A percentile compares a stretch with the other conserved stretches of the same genome.
These are phyloP conservation scores for Micromesistius poutassou DNA, from an alignment of 2,797 vertebrate species.

Conservation along the genomic window DNA sequence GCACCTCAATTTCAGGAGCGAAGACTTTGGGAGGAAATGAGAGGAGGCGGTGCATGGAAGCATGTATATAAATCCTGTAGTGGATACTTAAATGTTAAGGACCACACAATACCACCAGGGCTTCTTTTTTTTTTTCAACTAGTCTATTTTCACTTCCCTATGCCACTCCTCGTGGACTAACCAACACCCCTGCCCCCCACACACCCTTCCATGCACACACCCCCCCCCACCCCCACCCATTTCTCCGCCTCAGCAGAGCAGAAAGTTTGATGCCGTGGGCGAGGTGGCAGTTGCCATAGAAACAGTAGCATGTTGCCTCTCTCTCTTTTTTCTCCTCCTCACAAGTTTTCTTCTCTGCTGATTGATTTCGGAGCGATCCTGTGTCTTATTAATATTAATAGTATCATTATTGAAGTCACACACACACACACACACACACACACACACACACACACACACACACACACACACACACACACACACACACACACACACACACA, in stretches of 20 bases:
- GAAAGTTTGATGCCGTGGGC: constrained; percentile 64
- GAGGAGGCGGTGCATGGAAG: not conserved
- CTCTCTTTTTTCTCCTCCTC: too few species aligned
- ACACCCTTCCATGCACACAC: too few species aligned
- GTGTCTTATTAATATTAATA: too few species aligned
- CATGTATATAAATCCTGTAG: not conserved
- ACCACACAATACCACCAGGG: not conserved
- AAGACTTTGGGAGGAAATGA: constrained; percentile 16
- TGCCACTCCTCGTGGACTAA: constrained; percentile 19
- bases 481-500: constrained; percentile 15
- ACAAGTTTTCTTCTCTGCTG: too few species aligned
- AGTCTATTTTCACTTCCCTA: constrained; percentile 7
- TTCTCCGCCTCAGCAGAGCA: constrained; percentile 46
- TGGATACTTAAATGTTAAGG: not conserved
- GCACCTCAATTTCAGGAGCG: constrained; percentile 22
- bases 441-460: constrained; percentile 5
- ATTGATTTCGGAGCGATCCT: too few species aligned
- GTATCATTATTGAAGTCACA: not conserved
- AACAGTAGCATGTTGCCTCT: constrained; percentile 61
- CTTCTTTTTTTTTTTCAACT: not conserved
- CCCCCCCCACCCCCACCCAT: constrained; percentile 32
- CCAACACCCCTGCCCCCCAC: constrained; percentile 27
- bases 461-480: constrained; percentile 6
- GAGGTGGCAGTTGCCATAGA: constrained; percentile 64
- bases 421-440: constrained; percentile 13